Evolutionary conservation across 2,113 vertebrate species (phyloP).

Genomic region (Antennarius striatus): DNA sequence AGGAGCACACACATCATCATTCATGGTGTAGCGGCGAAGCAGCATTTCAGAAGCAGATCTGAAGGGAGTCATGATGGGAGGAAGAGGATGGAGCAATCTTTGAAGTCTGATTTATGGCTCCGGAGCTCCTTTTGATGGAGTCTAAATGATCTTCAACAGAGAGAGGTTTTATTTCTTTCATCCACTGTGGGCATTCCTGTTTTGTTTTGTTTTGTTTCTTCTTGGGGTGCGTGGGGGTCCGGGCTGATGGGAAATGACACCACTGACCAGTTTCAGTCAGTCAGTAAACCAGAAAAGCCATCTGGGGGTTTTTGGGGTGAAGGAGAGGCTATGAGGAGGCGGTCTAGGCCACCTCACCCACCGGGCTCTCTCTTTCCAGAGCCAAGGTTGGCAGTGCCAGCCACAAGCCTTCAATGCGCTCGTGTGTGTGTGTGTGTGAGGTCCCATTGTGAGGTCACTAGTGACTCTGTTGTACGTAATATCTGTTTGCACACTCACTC

Average conservation of each 20-base stretch:
- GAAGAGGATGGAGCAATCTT: conserved; percentile 31
- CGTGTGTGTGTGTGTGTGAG: conserved; percentile 44
- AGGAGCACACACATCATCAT: conserved; percentile 43
- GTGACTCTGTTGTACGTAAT: conserved; percentile 32
- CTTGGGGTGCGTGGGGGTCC: conserved; percentile 8
- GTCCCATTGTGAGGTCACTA: conserved; percentile 63
- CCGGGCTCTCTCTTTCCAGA: conserved; percentile 33
- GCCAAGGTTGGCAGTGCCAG: conserved; percentile 74
- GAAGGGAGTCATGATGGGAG: conserved; percentile 34
- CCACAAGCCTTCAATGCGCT: conserved; percentile 60
- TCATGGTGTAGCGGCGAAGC: conserved; percentile 43
- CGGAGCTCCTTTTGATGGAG: conserved; percentile 59
- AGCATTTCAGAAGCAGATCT: conserved; percentile 45
- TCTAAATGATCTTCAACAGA: conserved; percentile 53
- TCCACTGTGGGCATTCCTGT: conserved; percentile 37
- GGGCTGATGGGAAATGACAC: conserved; percentile 31
- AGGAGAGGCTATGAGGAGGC: conserved; percentile 21
- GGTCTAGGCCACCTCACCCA: conserved; percentile 46
- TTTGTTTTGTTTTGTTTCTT: conserved; percentile 25
- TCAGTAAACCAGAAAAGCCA: conserved; percentile 19
- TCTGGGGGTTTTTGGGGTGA: conserved; percentile 32
- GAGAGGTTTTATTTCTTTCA: conserved; percentile 66
- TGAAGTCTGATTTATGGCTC: conserved; percentile 71
- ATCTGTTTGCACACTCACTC: conserved; percentile 32
- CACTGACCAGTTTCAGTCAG: conserved; percentile 11